Base-by-base conservation (phyloP, 53 echinoderm and acorn worm species). In the Arbacia lixula region DNA sequence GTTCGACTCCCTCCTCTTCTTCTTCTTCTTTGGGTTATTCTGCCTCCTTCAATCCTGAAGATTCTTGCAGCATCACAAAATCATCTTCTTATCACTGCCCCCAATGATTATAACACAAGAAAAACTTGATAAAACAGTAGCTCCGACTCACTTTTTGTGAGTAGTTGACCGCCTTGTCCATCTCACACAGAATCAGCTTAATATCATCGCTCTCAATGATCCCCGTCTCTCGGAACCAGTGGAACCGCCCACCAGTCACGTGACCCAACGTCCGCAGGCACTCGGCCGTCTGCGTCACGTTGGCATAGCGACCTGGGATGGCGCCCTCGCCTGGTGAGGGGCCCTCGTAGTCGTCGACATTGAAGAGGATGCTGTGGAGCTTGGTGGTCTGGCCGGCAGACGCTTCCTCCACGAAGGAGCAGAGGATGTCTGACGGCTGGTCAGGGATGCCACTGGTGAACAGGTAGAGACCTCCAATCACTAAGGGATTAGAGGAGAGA, bases 381-480 rank as follows among this genome's bases (percentile, higher is more conserved):
- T 86, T 90, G 68, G 92, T 92, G 30, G 84, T 41, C 2, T 90
- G 94, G 29, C 94, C 99, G 22, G 87, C 86, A 3, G 99, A 87
- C 54, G 94, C 89, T 71, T 99, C 99, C 76, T 94, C 92, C 86
- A 99, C 87, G 87, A 87, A 99, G 30, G 94, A 92, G 60, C 99
- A 99, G 85, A 95, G 84, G 68, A 99, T 89, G 36, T 99, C 99
- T 0, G 99, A 86, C 2, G 91, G 88, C 71, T 99, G 99, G 87
- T 99, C 99, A 12, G 99, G 99, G 32, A 99, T 90, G 32, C 99
- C 99, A 43, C 99, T 99, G 24, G 99, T 99, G 86, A 99, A 99
- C 60, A 99, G 88, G 91, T 99, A 99, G 8, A 99, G 49, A 24
- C 99, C 99, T 35, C 90, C 99, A 64, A 99, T 85, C 31, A 89